Percentiles rank a stretch among this genome's conserved stretches.
phyloP scores from a whole-genome alignment of 2,113 vertebrate genomes.

The Cyprinus carpio region DNA sequence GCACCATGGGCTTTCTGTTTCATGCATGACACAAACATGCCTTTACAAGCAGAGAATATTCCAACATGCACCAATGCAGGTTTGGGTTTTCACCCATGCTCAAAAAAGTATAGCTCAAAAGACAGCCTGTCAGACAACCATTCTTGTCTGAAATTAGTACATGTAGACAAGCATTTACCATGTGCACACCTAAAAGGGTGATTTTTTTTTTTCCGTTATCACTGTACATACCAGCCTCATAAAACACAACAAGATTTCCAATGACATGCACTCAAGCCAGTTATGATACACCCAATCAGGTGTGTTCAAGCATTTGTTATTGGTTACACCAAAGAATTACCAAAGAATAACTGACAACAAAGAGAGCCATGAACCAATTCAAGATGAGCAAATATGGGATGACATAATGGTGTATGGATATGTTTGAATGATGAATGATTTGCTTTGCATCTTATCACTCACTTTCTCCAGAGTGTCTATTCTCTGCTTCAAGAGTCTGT shows the following conservation, averaged over 20 bases:
- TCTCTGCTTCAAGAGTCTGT: slow-evolving; percentile 93
- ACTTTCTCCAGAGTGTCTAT: slow-evolving; percentile 99
- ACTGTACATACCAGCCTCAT: slow-evolving; percentile 35
- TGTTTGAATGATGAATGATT: slow-evolving; percentile 11
- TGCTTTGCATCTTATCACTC: slow-evolving; percentile 67
- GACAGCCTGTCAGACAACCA: slow-evolving; percentile 12
- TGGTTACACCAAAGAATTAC: slow-evolving; percentile 24
- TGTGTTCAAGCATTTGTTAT: slow-evolving; percentile 25
- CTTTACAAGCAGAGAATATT: not conserved
- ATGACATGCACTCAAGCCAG: slow-evolving; percentile 6
- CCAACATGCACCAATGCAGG: slow-evolving; percentile 35
- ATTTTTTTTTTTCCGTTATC: not conserved
- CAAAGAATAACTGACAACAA: slow-evolving; percentile 8
- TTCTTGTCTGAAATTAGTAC: slow-evolving; percentile 24
- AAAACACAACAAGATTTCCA: slow-evolving; percentile 20
- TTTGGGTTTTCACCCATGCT: slow-evolving; percentile 19
- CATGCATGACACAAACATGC: slow-evolving; percentile 13
- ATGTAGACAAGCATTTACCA: slow-evolving; percentile 1
- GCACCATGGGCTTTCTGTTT: not conserved
- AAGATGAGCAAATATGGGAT: slow-evolving; percentile 59
- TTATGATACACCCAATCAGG: not conserved
- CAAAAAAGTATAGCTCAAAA: not conserved
- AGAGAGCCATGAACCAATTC: slow-evolving; percentile 46
- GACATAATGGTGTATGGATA: slow-evolving; percentile 38
- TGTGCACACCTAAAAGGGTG: not conserved